A percentile compares a stretch with the other conserved stretches of the same genome.
Evolutionary conservation across 2,888 invertebrate species (phyloP).

Genomic region (Acrobasis repandana): DNA sequence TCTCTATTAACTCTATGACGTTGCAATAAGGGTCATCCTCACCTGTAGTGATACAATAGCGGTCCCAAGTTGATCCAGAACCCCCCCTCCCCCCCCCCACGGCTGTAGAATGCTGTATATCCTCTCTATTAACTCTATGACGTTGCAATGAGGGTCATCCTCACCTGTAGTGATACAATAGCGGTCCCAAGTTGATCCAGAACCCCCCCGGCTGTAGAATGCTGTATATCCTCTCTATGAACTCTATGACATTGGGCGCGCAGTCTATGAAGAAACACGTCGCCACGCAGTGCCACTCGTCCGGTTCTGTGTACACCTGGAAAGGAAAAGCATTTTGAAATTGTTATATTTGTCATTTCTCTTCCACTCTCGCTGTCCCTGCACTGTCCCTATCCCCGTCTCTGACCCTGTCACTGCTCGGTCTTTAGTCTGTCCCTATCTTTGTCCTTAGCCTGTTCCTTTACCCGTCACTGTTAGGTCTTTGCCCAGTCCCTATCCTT

Average conservation of each 20-base stretch:
- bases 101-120: constrained; percentile 95
- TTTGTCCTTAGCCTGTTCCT: too few species aligned
- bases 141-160: neutral
- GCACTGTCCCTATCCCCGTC: too few species aligned
- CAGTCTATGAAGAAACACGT: constrained; percentile 99
- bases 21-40: constrained; percentile 71
- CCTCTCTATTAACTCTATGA: constrained; percentile 88
- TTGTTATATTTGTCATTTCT: too few species aligned
- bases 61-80: constrained; percentile 90
- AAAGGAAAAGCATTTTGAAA: constrained; percentile 23
- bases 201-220: constrained; percentile 95
- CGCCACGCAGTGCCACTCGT: constrained; percentile 95
- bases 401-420: too few species aligned
- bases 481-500: too few species aligned
- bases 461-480: too few species aligned
- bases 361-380: too few species aligned
- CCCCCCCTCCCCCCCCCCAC: too few species aligned
- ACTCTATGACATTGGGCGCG: constrained; percentile 97
- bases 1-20: constrained; percentile 96
- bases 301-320: constrained; percentile 86
- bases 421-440: too few species aligned
- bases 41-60: constrained; percentile 93
- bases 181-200: constrained; percentile 95
- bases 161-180: constrained; percentile 93
- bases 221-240: constrained; percentile 95